Evolutionary conservation across 2,113 vertebrate species (phyloP), one percentile per base, ranked within the genome.

Genomic region (Geococcyx californianus): DNA sequence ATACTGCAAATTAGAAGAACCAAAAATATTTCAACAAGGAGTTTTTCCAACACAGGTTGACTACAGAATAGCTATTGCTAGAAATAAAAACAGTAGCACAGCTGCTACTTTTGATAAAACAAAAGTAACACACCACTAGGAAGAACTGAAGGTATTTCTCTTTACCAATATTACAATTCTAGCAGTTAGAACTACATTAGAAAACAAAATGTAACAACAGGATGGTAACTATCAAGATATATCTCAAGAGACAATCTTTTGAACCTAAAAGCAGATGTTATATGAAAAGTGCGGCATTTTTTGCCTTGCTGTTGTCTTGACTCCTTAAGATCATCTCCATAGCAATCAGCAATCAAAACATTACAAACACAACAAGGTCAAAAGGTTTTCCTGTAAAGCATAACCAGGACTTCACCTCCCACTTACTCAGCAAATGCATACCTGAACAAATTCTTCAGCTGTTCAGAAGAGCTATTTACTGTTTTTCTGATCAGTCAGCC

Each of bases 381-480:
- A 66, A 69, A 91, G 40, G 64, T 82, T 92, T 85, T 94, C 79
- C 91, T 83, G 44, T n/a, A 87, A 91, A 92, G 86, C 91, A 94
- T 55, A 95, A 96, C 67, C 59, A 66, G 36, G 55, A 91, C 86
- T 97, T 98, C 73, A 98, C 93, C 96, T 98, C 95, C 87, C 97
- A 87, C 66, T 97, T 94, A 85, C 94, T 97, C 33, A 91, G 93
- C 87, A 98, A 94, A 94, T 9, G 55, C 70, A 9, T 62, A 82
- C 49, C 69, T 93, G 72, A 97, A 96, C 68, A 85, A 93, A 62
- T 70, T 94, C 67, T 95, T 94, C 78, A 94, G 89, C 77, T 97
- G 78, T 73, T 93, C 58, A 92, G 75, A 92, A 96, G 85, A 97
- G 84, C 4, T 59, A 85, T 54, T 95, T 34, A 56, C 26, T 59